Conservation (phyloP, 1,140 invertebrate species). For the Cydia fagiglandana region DNA sequence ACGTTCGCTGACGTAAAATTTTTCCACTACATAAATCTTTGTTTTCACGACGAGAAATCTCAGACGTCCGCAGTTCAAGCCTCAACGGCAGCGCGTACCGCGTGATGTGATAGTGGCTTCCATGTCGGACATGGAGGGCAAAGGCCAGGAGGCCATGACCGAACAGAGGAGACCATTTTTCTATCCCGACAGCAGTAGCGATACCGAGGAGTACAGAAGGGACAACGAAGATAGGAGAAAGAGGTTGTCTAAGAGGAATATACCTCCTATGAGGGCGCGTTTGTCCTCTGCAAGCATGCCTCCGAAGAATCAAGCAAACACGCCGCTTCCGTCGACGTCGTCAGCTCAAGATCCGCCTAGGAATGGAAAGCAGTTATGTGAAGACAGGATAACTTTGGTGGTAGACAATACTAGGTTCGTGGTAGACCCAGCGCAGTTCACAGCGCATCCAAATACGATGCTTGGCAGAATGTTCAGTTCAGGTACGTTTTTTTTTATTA, state of each 20-base stretch:
- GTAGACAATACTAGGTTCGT: constrained; percentile 96
- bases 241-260: constrained; percentile 67
- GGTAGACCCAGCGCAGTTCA: constrained; percentile 94
- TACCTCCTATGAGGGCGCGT: constrained; percentile 49
- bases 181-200: constrained; percentile 72
- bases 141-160: constrained; percentile 69
- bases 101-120: constrained; percentile 67
- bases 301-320: constrained; percentile 57
- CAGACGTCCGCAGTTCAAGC: constrained; percentile 10
- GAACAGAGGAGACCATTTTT: constrained; percentile 63
- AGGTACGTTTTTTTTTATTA: constrained; percentile 70
- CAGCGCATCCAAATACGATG: constrained; percentile 95
- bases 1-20: constrained; percentile 26
- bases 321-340: constrained; percentile 62
- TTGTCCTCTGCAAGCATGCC: constrained; percentile 52
- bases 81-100: constrained; percentile 41
- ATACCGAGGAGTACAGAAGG: constrained; percentile 69
- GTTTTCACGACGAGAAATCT: constrained; percentile 30
- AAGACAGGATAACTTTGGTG: constrained; percentile 92
- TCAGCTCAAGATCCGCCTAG: constrained; percentile 59
- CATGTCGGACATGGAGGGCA: constrained; percentile 69
- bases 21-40: constrained; percentile 31
- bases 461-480: constrained; percentile 98
- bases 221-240: constrained; percentile 67
- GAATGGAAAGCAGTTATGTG: constrained; percentile 73